A percentile compares a stretch with the other conserved stretches of the same genome.
Evolutionary conservation across 1,140 invertebrate species (phyloP).

Genomic region (Drosophila teissieri): DNA sequence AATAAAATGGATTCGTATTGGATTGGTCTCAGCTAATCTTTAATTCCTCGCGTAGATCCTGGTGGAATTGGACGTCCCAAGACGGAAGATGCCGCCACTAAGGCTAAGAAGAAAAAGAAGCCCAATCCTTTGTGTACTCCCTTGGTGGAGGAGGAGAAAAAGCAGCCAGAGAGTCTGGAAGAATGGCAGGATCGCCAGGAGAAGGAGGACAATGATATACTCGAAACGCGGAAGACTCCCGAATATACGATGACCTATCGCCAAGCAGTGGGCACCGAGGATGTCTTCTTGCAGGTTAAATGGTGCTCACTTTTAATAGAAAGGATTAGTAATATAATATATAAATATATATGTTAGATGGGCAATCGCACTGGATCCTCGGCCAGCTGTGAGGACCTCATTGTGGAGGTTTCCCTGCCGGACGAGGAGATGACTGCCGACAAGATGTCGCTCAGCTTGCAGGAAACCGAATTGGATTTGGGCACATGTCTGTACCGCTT

Average conservation of each 20-base stretch:
- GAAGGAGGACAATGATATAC: slow-evolving; percentile 84
- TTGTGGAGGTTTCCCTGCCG: slow-evolving; percentile 90
- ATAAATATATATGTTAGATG: slow-evolving; percentile 86
- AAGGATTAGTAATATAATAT: background rate
- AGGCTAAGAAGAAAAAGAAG: slow-evolving; percentile 33
- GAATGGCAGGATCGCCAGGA: slow-evolving; percentile 86
- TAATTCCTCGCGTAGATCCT: slow-evolving; percentile 31
- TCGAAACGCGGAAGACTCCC: slow-evolving; percentile 89
- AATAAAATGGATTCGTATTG: slow-evolving; percentile 19
- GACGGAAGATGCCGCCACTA: background rate
- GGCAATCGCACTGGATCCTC: slow-evolving; percentile 92
- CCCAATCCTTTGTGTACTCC: slow-evolving; percentile 54
- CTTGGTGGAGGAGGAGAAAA: slow-evolving; percentile 29
- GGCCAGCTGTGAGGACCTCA: slow-evolving; percentile 93
- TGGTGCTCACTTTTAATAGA: no score
- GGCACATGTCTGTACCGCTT: slow-evolving; percentile 88
- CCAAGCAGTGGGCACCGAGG: slow-evolving; percentile 93
- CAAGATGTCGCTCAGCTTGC: slow-evolving; percentile 89
- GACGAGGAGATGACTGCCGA: slow-evolving; percentile 89
- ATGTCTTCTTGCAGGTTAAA: slow-evolving; percentile 92
- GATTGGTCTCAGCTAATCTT: background rate
- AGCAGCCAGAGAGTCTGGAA: slow-evolving; percentile 85
- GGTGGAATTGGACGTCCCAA: slow-evolving; percentile 49
- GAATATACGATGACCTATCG: slow-evolving; percentile 93
- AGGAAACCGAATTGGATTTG: slow-evolving; percentile 88